A percentile compares a stretch with the other conserved stretches of the same genome.
Conservation (phyloP, 1,140 invertebrate species). For the Heliconius melpomene region DNA sequence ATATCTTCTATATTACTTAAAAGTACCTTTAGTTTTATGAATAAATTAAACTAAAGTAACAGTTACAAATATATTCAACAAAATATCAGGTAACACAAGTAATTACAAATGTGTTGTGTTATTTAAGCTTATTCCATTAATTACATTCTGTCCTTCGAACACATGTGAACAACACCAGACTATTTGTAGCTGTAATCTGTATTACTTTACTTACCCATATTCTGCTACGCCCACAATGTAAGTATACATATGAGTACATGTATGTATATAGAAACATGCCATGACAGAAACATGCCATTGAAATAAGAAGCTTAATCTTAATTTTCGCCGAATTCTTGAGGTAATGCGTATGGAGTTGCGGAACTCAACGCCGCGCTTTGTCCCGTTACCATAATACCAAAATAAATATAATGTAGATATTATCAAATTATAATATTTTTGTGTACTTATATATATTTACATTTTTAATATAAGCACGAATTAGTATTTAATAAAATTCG, state of each 20-base stretch:
- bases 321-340: no score
- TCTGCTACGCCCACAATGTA: not conserved
- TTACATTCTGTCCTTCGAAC: not conserved
- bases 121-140: not conserved
- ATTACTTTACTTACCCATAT: not conserved
- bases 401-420: not conserved
- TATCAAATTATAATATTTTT: not conserved
- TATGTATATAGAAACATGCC: not conserved
- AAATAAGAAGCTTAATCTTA: not conserved
- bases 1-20: no score
- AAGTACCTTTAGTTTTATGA: no score
- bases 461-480: no score
- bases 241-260: no score
- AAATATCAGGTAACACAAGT: not conserved
- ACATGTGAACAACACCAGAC: not conserved
- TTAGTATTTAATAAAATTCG: no score
- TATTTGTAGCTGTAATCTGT: slow-evolving; percentile 7
- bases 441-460: no score
- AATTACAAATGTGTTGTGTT: no score
- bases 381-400: no score
- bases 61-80: not conserved
- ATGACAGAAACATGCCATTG: no score
- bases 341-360: no score
- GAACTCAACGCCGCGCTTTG: no score
- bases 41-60: not conserved